Percentiles rank a stretch among this genome's conserved stretches.
These are phyloP conservation scores for Calliphora vomitoria DNA, from an alignment of 2,888 invertebrate species.

Conservation along the genomic window DNA sequence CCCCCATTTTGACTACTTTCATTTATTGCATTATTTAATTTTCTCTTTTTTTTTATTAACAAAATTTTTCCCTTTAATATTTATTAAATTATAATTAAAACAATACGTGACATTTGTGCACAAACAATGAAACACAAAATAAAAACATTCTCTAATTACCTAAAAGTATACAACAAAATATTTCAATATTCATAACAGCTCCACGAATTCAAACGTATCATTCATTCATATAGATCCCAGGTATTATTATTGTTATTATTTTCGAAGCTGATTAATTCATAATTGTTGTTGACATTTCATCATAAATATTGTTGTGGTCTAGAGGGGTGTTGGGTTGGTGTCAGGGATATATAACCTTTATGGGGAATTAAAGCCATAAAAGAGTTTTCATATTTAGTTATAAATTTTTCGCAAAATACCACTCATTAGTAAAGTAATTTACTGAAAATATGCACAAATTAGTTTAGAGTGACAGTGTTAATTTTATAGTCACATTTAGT, in stretches of 20 bases:
- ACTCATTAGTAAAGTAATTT: slow-evolving; percentile 65
- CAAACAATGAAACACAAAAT: slow-evolving; percentile 16
- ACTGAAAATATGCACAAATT: slow-evolving; percentile 63
- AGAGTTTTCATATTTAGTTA: slow-evolving; percentile 6
- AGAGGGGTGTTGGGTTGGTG: too few relatives aligned
- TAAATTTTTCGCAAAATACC: slow-evolving; percentile 27
- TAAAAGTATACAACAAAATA: slow-evolving; percentile 5
- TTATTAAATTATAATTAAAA: slow-evolving; percentile 61
- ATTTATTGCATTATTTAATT: not conserved
- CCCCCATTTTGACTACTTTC: not conserved
- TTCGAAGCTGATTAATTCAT: slow-evolving; percentile 47
- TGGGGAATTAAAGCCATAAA: not conserved
- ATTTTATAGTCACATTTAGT: not conserved
- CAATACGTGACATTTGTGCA: slow-evolving; percentile 51
- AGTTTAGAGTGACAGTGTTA: slow-evolving; percentile 18
- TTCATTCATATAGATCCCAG: not conserved
- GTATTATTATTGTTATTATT: not conserved
- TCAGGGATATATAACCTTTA: not conserved
- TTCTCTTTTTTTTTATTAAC: slow-evolving; percentile 13
- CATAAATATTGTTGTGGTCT: slow-evolving; percentile 3
- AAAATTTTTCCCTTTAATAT: slow-evolving; percentile 33
- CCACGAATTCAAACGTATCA: not conserved
- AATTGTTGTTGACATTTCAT: slow-evolving; percentile 62
- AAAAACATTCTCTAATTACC: not conserved
- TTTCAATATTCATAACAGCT: slow-evolving; percentile 22